phyloP scores from a whole-genome alignment of 2,113 vertebrate species.

The Tyto alba region DNA sequence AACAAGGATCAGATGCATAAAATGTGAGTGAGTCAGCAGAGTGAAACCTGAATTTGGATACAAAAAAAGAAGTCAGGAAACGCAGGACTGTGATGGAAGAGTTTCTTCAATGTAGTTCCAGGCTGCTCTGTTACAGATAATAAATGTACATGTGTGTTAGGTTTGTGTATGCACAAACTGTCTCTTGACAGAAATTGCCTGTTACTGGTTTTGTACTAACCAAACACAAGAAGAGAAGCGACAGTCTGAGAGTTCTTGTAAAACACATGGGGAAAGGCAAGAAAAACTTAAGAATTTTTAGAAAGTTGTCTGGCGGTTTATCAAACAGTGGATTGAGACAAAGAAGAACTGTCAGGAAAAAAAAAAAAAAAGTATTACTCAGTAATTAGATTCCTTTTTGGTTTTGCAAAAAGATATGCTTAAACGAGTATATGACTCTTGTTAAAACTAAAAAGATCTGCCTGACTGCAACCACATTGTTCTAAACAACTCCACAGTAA shows the following conservation, averaged over 20 bases:
- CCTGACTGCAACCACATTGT: neutral
- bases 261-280: neutral
- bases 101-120: neutral
- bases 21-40: neutral
- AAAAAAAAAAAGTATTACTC: neutral
- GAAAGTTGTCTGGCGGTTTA: neutral
- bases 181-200: neutral
- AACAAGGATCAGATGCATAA: neutral
- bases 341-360: neutral
- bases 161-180: neutral
- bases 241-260: neutral
- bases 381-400: neutral
- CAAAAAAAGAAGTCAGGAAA: neutral
- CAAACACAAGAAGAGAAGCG: neutral
- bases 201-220: neutral
- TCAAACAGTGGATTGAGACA: neutral
- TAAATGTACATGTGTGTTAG: accelerated
- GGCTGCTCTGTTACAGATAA: neutral
- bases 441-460: neutral
- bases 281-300: neutral
- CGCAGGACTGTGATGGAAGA: neutral
- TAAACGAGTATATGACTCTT: neutral
- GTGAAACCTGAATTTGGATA: neutral
- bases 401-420: neutral
- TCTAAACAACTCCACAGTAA: neutral